Evolutionary conservation across 2,113 vertebrate genomes (phyloP), one percentile per base, ranked within the genome.

Genomic region (Madoqua kirkii): DNA sequence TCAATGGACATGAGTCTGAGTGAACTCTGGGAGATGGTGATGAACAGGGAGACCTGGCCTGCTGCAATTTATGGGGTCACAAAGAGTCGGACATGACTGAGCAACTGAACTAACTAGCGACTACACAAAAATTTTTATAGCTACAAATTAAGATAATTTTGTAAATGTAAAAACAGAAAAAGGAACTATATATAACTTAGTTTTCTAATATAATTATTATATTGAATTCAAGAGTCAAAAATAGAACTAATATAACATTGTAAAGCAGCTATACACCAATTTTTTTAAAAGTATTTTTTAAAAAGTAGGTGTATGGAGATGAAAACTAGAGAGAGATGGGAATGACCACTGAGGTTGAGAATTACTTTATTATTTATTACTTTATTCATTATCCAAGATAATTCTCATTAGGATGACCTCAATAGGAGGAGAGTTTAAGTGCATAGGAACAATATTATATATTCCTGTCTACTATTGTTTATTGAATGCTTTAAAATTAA

Each of bases 121-220:
- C 23, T 43, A 27, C 40, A 74, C 67, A 76, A 27, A 81, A 57
- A 95, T 78, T 87, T 91, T 87, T 76, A 95, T 7, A 15, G 76
- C 60, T 87, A 78, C 8, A 93, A 78, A 52, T 93, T 89, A 52
- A 94, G 52, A 71, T 81, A n/a, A 88, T 88, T 86, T 89, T 62
- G 25, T 74, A 92, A 96, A 29, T 88, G 16, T 59, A 96, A n/a
- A 55, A 79, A n/a, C 36, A 29, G 48, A 95, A 96, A 94, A 33
- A 48, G 5, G 50, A 71, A 78, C 64, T 92, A 59, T 31, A 57
- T 92, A 33, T 85, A 52, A 59, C 13, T 78, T 82, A 54, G n/a
- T 43, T 74, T 45, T 11, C n/a, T 59, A 55, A 55, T 60, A 86
- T 85, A 85, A 50, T 86, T 94, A 83, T 54, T 71, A 55, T 19